Base-by-base conservation (phyloP, 2,113 vertebrate species). In the Callocephalon fimbriatum region DNA sequence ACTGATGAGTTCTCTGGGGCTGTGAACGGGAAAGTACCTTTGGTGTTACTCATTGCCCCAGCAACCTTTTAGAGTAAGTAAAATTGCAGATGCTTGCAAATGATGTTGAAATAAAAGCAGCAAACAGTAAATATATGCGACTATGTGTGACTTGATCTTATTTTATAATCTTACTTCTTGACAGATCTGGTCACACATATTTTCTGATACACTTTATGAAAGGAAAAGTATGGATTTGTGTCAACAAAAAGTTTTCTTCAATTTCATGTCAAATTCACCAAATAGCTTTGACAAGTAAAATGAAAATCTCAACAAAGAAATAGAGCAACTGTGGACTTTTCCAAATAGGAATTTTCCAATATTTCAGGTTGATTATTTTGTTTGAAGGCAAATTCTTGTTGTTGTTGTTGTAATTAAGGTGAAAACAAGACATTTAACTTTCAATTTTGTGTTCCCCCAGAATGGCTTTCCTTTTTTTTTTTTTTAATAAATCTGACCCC, bases 81-180 rank as follows among this genome's bases (percentile, higher is more conserved):
- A 40, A 63, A 47, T 35, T 27, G 19, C 53, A 74, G 42, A 27
- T 45, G 45, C 20, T 47, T 53, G 21, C 20, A 86, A 72, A 47
- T 14, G 3, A 11, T 45, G 22, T 62, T 21, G 22, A 74, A 90
- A 73, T 40, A 62, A 83, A 91, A 67, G 54, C 29, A 68, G 26
- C 12, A 17, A 72, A 66, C 1, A 3, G 38, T 31, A 85, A 66
- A 62, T 45, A 44, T 0, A 0, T n/a, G 56, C 1, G 2, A 40
- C 48, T 73, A 10, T 0, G 1, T 12, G 7, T 51, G 37, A 51
- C n/a, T 58, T 86, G 71, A 63, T 54, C 25, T 74, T 47, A 31
- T 38, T 78, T 86, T n/a, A 53, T 59, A n/a, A 42, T 78, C n/a
- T 63, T 70, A 22, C 35, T 70, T 12, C 54, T 44, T 82, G 32